A percentile compares a stretch with the other conserved stretches of the same genome.
Evolutionary conservation across 2,113 vertebrate species (phyloP).

Genomic region (Pteronura brasiliensis): DNA sequence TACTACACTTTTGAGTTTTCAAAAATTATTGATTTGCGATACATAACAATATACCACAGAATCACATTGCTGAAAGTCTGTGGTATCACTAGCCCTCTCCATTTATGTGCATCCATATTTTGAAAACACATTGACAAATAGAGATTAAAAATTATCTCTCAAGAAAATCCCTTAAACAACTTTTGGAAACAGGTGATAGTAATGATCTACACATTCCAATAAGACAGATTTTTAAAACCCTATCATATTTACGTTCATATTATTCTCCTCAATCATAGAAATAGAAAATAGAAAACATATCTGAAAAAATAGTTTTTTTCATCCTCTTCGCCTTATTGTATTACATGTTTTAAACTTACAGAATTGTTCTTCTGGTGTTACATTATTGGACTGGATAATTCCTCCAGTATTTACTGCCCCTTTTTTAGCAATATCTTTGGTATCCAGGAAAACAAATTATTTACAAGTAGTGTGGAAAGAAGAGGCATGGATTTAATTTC

Average conservation of each 20-base stretch:
- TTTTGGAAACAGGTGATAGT: not conserved
- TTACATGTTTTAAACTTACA: not conserved
- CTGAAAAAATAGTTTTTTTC: not conserved
- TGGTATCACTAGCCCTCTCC: not conserved
- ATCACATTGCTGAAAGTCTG: not conserved
- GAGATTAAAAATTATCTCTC: not conserved
- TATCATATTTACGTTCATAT: not conserved
- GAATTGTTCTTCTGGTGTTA: not conserved
- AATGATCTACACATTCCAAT: not conserved
- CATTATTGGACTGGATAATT: not conserved
- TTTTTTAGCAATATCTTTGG: not conserved
- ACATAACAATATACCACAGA: not conserved
- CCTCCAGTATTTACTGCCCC: not conserved
- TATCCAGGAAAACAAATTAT: not conserved
- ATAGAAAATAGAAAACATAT: not conserved
- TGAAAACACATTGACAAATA: not conserved
- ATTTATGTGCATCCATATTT: not conserved
- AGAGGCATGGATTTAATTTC: not conserved
- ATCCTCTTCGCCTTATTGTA: not conserved
- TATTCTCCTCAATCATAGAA: not conserved
- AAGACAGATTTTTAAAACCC: not conserved
- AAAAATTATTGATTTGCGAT: not conserved
- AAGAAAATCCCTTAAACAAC: not conserved
- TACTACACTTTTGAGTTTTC: not conserved
- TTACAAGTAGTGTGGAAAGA: not conserved